A percentile compares a stretch with the other conserved stretches of the same genome.
Evolutionary conservation across 1,140 invertebrate species (phyloP).

Genomic region (Drosophila malerkotliana): DNA sequence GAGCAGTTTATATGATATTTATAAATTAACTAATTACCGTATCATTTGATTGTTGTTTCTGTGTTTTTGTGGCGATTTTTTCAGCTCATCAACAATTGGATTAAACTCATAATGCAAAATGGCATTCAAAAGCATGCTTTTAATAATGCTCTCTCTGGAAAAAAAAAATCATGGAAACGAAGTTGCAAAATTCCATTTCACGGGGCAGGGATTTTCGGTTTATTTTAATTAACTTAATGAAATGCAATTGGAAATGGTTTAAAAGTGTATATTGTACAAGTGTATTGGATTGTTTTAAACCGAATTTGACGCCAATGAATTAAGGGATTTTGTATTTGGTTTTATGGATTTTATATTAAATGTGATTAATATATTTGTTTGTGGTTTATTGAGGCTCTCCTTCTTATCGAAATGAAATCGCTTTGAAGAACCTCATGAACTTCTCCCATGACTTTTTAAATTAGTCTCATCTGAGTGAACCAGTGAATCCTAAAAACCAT

Average conservation of each 20-base stretch:
- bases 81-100: constrained; percentile 59
- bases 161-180: constrained; percentile 23
- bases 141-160: constrained; percentile 36
- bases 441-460: constrained; percentile 57
- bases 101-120: constrained; percentile 72
- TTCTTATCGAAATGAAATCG: constrained; percentile 33
- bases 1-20: constrained; percentile 77
- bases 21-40: constrained; percentile 77
- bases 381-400: background rate
- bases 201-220: constrained; percentile 58
- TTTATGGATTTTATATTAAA: constrained; percentile 4
- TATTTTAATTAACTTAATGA: constrained; percentile 78
- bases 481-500: constrained; percentile 28
- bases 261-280: constrained; percentile 15
- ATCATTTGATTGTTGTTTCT: constrained; percentile 59
- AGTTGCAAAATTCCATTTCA: constrained; percentile 49
- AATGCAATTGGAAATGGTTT: constrained; percentile 46
- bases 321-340: constrained; percentile 8
- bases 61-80: constrained; percentile 10
- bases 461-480: constrained; percentile 49
- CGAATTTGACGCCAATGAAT: constrained; percentile 21
- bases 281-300: constrained; percentile 10
- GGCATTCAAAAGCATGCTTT: constrained; percentile 67
- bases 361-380: background rate
- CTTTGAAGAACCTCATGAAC: constrained; percentile 20